Base-by-base conservation (phyloP, 2,888 invertebrate species). In the Empis livida region DNA sequence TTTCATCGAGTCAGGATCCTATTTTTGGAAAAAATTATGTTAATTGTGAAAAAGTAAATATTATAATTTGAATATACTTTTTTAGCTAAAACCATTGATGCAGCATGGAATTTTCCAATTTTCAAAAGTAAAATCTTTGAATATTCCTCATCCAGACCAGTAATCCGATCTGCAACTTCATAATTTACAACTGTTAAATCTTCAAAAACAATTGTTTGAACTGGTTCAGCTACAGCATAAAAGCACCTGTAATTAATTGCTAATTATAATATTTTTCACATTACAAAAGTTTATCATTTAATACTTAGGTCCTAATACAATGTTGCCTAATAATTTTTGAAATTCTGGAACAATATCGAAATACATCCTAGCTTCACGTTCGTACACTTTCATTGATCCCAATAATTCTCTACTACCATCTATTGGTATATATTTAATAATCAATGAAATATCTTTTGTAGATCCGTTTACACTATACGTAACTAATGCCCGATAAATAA, bases 91-190 rank as follows among this genome's bases (percentile, higher is more conserved):
- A 74, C 65, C 51, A 76, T 70, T 1, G 77, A 76, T n/a, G 71
- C 68, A 11, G 76, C 77, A 57, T 78, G 78, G 55, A 75, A 73
- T 54, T 65, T 68, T 3, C 73, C 77, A 57, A 78, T 57, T 57
- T 73, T 73, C 46, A 63, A 63, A 2, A 77, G 55, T 10, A 75
- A 71, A 32, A 74, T 54, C 40, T 69, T 56, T 49, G 70, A 70
- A 57, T 77, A 78, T 13, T 66, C 62, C 55, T 73, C 64, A 59
- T 78, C 74, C 27, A 78, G 65, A n/a, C 77, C 77, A 46, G 58
- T 57, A 51, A 72, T 70, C 40, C 77, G 67, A 53, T 71, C 70
- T 17, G 72, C 71, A 68, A 77, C 68, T 50, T 71, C 68, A 54
- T 71, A 77, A 31, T 76, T 76, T 44, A 70, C 60, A 43, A 70